Evolutionary conservation across 2,888 invertebrate genomes (phyloP).

Genomic region (Latrodectus elegans): DNA sequence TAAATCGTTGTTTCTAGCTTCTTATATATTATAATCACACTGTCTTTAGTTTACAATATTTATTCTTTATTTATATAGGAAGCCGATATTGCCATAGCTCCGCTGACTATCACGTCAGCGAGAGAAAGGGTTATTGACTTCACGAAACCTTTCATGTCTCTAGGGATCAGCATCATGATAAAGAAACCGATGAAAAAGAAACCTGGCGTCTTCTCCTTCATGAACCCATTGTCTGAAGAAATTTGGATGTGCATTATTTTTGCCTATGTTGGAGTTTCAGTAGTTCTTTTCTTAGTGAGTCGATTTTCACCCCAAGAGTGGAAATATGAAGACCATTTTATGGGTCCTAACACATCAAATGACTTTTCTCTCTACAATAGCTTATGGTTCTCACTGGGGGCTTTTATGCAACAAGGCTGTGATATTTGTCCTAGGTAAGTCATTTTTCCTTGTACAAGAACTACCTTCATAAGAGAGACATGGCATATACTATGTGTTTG

Average conservation of each 20-base stretch:
- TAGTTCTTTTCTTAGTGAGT: slow-evolving; percentile 78
- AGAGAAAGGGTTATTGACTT: slow-evolving; percentile 79
- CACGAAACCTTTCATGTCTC: slow-evolving; percentile 79
- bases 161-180: slow-evolving; percentile 80
- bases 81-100: slow-evolving; percentile 79
- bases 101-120: slow-evolving; percentile 79
- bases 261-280: slow-evolving; percentile 78
- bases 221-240: slow-evolving; percentile 78
- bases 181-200: slow-evolving; percentile 78
- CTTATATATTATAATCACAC: background rate
- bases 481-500: no score
- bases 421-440: slow-evolving; percentile 78
- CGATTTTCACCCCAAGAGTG: slow-evolving; percentile 79
- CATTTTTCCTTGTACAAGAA: background rate
- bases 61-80: slow-evolving; percentile 74
- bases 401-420: slow-evolving; percentile 80
- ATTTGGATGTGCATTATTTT: slow-evolving; percentile 79
- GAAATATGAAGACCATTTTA: slow-evolving; percentile 74
- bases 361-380: slow-evolving; percentile 79
- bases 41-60: background rate
- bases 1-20: no score
- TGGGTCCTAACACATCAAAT: slow-evolving; percentile 74
- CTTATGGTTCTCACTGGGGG: slow-evolving; percentile 79
- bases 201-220: slow-evolving; percentile 79
- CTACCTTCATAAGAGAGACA: background rate